These are phyloP conservation scores for Conus ventricosus DNA, from an alignment of 1,140 invertebrate genomes.

Conservation along the genomic window DNA sequence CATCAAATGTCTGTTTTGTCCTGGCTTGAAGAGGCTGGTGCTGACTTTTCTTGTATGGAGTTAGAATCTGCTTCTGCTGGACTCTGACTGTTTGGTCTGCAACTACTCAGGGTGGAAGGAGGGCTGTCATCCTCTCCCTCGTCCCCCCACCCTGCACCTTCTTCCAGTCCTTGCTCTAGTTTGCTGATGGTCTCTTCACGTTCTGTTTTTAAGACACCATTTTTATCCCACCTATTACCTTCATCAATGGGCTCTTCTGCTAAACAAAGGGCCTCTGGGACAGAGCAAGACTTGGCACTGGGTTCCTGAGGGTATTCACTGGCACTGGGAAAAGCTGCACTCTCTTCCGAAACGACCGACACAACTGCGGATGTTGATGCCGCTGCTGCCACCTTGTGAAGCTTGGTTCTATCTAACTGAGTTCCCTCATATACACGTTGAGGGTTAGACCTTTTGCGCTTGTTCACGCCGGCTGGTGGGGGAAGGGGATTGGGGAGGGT, in stretches of 20 bases:
- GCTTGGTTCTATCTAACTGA: conserved; percentile 79
- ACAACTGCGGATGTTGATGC: background rate
- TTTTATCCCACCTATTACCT: background rate
- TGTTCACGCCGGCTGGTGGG: conserved; percentile 57
- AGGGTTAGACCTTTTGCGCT: conserved; percentile 94
- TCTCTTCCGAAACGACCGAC: background rate
- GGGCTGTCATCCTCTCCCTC: conserved; percentile 21
- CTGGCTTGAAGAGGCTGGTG: background rate
- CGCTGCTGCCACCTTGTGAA: conserved; percentile 4
- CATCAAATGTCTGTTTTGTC: background rate
- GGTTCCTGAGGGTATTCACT: conserved; percentile 11
- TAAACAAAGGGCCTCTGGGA: background rate
- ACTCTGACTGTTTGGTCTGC: background rate
- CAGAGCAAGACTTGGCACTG: background rate
- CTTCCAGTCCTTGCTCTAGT: conserved; percentile 24
- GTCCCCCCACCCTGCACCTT: conserved; percentile 8
- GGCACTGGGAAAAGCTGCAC: background rate
- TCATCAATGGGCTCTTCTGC: background rate
- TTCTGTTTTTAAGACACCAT: background rate
- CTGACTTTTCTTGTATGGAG: background rate
- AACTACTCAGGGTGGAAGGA: background rate
- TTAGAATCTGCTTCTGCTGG: background rate
- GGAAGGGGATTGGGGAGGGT: conserved; percentile 19
- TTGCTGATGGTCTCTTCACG: conserved; percentile 26
- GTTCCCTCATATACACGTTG: conserved; percentile 97